Evolutionary conservation across 2,113 vertebrate species (phyloP).

Genomic region (Syrrhaptes paradoxus): DNA sequence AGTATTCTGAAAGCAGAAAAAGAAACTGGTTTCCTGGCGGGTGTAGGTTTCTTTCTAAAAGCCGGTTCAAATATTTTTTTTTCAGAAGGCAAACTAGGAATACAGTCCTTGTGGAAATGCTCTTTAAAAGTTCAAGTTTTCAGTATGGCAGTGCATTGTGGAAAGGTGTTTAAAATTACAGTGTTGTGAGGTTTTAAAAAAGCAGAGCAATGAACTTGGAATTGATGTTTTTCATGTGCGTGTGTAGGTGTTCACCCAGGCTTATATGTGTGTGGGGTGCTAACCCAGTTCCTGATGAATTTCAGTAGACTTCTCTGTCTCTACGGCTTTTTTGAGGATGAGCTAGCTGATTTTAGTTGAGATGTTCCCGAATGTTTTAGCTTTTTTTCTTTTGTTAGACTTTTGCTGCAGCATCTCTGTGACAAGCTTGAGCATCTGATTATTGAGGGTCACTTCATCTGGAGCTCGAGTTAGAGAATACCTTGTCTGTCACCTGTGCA

Average conservation of each 20-base stretch:
- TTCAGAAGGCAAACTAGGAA: background rate
- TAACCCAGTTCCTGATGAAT: background rate
- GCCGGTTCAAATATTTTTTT: background rate
- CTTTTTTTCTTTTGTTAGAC: background rate
- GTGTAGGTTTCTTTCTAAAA: background rate
- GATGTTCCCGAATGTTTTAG: background rate
- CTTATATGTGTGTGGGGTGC: rapidly evolving
- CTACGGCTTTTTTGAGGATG: background rate
- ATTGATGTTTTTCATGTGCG: background rate
- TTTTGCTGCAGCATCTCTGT: background rate
- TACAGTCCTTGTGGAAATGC: background rate
- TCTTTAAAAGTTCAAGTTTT: background rate
- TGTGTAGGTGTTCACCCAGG: background rate
- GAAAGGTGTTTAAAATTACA: background rate
- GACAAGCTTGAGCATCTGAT: background rate
- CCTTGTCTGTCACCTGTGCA: background rate
- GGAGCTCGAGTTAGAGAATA: background rate
- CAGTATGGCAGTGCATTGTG: background rate
- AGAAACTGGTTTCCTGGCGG: background rate
- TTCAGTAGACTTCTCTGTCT: background rate
- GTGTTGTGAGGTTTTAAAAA: background rate
- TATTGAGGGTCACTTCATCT: background rate
- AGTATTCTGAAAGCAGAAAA: constrained; percentile 1
- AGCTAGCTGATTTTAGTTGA: background rate
- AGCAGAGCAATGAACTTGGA: background rate